Evolutionary conservation across 2,888 invertebrate genomes (phyloP).

Genomic region (Bembecia ichneumoniformis): DNA sequence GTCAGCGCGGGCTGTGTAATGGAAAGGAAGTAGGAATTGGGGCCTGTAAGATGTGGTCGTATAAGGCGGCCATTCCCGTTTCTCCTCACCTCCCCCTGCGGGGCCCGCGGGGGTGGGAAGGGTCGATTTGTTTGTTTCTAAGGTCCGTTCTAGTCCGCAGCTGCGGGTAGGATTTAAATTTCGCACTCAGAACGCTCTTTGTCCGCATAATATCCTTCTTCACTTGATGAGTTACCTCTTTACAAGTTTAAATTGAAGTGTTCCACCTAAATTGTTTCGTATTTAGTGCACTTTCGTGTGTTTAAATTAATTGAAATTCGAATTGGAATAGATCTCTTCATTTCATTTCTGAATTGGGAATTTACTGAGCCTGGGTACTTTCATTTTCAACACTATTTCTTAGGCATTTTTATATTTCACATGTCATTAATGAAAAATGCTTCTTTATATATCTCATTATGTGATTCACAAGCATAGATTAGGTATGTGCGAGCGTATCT

Average conservation of each 20-base stretch:
- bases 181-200: conserved; percentile 52
- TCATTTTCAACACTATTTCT: too few relatives aligned
- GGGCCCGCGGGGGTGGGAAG: conserved; percentile 16
- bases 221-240: conserved; percentile 58
- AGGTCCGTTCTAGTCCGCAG: conserved; percentile 54
- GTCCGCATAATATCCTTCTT: conserved; percentile 46
- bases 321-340: conserved; percentile 9
- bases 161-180: conserved; percentile 65
- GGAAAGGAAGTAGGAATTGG: conserved; percentile 71
- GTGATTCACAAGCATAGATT: too few relatives aligned
- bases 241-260: conserved; percentile 59
- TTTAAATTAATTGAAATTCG: conserved; percentile 8
- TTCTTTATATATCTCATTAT: too few relatives aligned
- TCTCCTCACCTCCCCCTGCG: conserved; percentile 15
- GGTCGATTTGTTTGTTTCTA: conserved; percentile 66
- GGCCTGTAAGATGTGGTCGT: conserved; percentile 71
- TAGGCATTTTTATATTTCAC: too few relatives aligned
- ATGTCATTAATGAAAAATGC: too few relatives aligned
- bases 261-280: conserved; percentile 32
- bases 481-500: too few relatives aligned
- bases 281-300: conserved; percentile 21
- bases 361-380: conserved; percentile 7
- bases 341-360: neutral
- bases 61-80: conserved; percentile 57
- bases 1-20: conserved; percentile 65